Evolutionary conservation across 2,888 invertebrate genomes (phyloP), one percentile per base, ranked within the genome.

Genomic region (Thysanoteuthis rhombus): DNA sequence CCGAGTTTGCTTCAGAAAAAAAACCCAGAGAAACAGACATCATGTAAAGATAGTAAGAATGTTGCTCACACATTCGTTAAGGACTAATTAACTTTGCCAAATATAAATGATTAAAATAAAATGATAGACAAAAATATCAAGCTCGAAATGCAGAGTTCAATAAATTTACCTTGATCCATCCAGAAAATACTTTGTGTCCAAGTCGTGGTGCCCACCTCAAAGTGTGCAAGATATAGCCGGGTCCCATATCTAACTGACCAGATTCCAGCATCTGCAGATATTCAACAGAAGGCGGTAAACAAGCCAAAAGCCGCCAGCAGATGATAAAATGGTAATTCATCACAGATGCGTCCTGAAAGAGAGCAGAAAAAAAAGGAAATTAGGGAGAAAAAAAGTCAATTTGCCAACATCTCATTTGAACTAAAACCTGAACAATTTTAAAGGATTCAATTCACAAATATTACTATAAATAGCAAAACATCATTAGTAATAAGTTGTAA

Each of bases 311-410:
- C 95, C 98, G 98, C 98, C 98, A 98, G 95, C 98, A 98, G 93
- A 98, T 98, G 94, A 98, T 98, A 97, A 99, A 99, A 97, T 99
- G 99, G 97, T 99, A 99, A 96, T 99, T 99, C 94, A 98, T 98
- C 0, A 98, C 98, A 95, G 99, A 98, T 1, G 96, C 95, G 89
- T 96, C 96, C 96, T 96, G 95, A 32, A 94, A 90, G 93, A n/a
- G n/a, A 75, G 52, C 19, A 28, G 90, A 91, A 38, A 92, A 42
- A 89, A 40, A 32, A 32, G 47, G n/a, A 5, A 22, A 42, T 45
- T 93, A 22, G 1, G 12, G 16, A 47, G 10, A 47, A 25, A 47
- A 47, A 47, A 47, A 22, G 4, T 47, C n/a, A n/a, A n/a, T n/a
- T n/a, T n/a, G n/a, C n/a, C n/a, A n/a, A n/a, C n/a, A n/a, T n/a